Base-by-base conservation (phyloP, 2,888 invertebrate genomes). In the Cephus pygmeus region DNA sequence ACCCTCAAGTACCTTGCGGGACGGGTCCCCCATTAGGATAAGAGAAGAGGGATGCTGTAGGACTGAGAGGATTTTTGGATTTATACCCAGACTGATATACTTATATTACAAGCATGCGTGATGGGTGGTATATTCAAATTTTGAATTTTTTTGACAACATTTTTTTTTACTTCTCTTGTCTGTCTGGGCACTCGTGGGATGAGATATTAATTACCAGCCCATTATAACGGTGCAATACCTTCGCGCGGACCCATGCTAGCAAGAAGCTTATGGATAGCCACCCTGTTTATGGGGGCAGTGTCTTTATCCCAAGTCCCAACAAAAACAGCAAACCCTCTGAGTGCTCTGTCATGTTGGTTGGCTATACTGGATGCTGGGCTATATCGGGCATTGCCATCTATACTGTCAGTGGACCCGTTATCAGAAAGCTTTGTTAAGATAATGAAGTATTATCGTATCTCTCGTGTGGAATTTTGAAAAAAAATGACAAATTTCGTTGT, bases 21-120 rank as follows among this genome's bases (percentile, higher is more conserved):
- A 88, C 88, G 88, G 87, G 86, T 86, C 84, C 84, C 89, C 91
- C 91, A 91, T 91, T 91, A 91, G 89, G 90, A 88, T 87, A 86
- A 88, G 88, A 89, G 88, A 77, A 81, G 84, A 85, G 87, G 88
- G 90, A 88, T 89, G 86, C 87, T 87, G 88, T 87, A 87, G 84
- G 85, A 79, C 87, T 81, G 82, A 78, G 81, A 84, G 84, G 83
- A 88, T 89, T 89, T 88, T 88, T 85, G 81, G 81, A 87, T 86
- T 87, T 84, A 81, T 31, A 33, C 11, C 69, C 4, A 69, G 69
- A 40, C 40, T 40, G 4, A 40, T 40, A 40, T 40, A 40, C 40
- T 40, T 15, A 0, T 40, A 40, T 40, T 40, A 15, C 4, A 15
- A 15, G 15, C 6, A 1, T 15, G 40, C 40, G 0, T 2, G 40